Percentiles rank a stretch among this genome's conserved stretches.
Evolutionary conservation across 2,113 vertebrate genomes (phyloP).

Genomic region (Protomyctophum bolini): DNA sequence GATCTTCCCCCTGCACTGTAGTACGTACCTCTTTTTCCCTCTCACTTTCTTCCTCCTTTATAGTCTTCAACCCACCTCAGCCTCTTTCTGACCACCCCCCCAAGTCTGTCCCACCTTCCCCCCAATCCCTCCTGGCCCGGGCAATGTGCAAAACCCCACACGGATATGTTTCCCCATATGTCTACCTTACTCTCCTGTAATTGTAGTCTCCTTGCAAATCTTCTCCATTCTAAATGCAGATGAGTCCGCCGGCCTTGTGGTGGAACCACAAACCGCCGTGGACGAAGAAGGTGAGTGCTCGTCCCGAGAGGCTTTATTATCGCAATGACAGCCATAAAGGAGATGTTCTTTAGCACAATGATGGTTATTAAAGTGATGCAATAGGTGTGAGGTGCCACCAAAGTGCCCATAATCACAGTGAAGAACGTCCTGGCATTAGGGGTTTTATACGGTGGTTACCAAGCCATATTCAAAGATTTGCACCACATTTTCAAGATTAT

Average conservation of each 20-base stretch:
- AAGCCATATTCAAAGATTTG: too few species aligned
- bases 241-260: conserved; percentile 84
- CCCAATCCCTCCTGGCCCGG: conserved; percentile 62
- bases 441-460: too few species aligned
- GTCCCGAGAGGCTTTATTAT: neutral
- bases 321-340: neutral
- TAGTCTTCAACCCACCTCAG: neutral
- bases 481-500: too few species aligned
- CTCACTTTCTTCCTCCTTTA: neutral
- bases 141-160: conserved; percentile 82
- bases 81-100: conserved; percentile 15
- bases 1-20: too few species aligned
- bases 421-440: too few species aligned
- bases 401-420: neutral
- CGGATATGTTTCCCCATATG: conserved; percentile 72
- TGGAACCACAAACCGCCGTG: conserved; percentile 87
- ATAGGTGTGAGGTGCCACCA: neutral
- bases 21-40: conserved; percentile 11
- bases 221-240: conserved; percentile 99
- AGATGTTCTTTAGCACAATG: neutral
- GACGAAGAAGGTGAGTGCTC: conserved; percentile 92
- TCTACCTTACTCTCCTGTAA: conserved; percentile 88
- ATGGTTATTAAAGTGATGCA: neutral
- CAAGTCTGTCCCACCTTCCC: neutral
- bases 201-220: conserved; percentile 99